Conservation (phyloP, 2,888 invertebrate species). For the Monopis laevigella region DNA sequence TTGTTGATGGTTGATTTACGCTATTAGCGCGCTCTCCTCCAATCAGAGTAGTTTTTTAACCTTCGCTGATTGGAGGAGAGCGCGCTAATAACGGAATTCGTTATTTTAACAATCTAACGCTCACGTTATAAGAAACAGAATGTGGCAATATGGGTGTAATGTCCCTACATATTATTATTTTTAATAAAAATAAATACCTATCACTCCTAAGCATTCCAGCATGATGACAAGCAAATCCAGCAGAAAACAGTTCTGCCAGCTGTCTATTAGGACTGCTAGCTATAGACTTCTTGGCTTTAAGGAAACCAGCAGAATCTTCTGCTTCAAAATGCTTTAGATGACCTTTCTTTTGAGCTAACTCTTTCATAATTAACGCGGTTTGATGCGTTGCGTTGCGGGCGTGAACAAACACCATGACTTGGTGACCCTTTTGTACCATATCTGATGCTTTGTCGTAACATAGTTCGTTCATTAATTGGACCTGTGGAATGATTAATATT, state of each 20-base stretch:
- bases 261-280: constrained; percentile 81
- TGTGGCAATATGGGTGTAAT: too few species aligned
- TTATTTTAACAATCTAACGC: too few species aligned
- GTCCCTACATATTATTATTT: background rate
- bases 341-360: constrained; percentile 80
- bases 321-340: constrained; percentile 76
- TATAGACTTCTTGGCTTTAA: constrained; percentile 76
- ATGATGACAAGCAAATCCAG: constrained; percentile 95
- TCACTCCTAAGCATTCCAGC: constrained; percentile 94
- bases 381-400: constrained; percentile 95
- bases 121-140: too few species aligned
- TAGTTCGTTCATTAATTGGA: constrained; percentile 86
- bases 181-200: constrained; percentile 54
- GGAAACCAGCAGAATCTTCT: constrained; percentile 68
- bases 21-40: too few species aligned
- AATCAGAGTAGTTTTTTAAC: too few species aligned
- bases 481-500: too few species aligned
- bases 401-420: constrained; percentile 99
- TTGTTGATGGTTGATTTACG: too few species aligned
- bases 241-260: constrained; percentile 82
- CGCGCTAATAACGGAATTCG: too few species aligned
- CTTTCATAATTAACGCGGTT: constrained; percentile 85
- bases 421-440: constrained; percentile 89
- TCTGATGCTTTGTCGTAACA: constrained; percentile 93
- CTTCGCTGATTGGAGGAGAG: too few species aligned